These are phyloP conservation scores for Copsychus sechellarum DNA, from an alignment of 2,113 vertebrate genomes.

Conservation along the genomic window DNA sequence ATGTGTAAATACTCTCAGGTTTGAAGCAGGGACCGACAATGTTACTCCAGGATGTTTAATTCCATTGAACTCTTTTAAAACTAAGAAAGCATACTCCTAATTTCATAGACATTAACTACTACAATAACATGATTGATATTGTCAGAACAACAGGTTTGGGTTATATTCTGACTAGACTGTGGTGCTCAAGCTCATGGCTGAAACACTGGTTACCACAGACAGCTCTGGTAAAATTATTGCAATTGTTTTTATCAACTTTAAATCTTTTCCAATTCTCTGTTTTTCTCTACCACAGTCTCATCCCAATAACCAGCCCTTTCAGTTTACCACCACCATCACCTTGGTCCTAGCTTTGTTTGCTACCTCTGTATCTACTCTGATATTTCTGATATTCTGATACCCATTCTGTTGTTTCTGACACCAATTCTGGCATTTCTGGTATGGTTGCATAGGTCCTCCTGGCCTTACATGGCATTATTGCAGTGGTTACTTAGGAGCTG, in stretches of 20 bases:
- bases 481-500: rapidly evolving
- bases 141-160: not conserved
- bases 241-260: not conserved
- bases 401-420: not conserved
- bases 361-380: not conserved
- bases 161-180: not conserved
- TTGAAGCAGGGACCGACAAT: not conserved
- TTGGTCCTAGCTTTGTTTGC: not conserved
- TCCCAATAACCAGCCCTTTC: not conserved
- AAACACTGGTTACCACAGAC: not conserved
- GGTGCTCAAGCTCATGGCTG: not conserved
- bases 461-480: not conserved
- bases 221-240: not conserved
- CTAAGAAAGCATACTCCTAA: not conserved
- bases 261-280: not conserved
- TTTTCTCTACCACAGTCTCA: not conserved
- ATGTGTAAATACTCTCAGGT: not conserved
- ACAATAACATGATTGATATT: not conserved
- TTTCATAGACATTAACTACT: not conserved
- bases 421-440: not conserved
- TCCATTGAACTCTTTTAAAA: not conserved
- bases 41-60: not conserved
- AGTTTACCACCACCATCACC: too few relatives aligned
- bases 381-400: not conserved
- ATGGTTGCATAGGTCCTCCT: not conserved